Evolutionary conservation across 2,797 vertebrate species (phyloP).

Genomic region (Remorina albescens): DNA sequence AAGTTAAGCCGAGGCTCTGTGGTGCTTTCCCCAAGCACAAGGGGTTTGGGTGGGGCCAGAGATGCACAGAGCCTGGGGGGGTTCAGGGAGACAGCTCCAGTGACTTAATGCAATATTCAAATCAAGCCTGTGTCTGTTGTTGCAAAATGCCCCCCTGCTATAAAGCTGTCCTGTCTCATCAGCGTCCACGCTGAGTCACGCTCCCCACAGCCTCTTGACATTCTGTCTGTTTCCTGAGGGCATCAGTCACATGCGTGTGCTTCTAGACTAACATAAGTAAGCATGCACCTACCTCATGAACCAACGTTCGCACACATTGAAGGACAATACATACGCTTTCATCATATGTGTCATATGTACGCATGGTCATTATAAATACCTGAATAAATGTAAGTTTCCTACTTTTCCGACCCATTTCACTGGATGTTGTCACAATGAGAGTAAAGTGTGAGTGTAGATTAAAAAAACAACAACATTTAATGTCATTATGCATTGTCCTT

Average conservation of each 20-base stretch:
- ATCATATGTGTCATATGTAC: too few species aligned
- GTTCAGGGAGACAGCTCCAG: conserved; percentile 20
- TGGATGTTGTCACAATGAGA: neutral
- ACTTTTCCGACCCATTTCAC: conserved; percentile 9
- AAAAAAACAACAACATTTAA: too few species aligned
- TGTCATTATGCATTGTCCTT: too few species aligned
- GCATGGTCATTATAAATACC: neutral
- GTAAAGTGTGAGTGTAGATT: too few species aligned
- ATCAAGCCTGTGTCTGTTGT: conserved; percentile 60
- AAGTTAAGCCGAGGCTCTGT: conserved; percentile 23
- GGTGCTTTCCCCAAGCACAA: conserved; percentile 20
- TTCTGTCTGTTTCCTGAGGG: conserved; percentile 54
- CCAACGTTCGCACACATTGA: conserved; percentile 1
- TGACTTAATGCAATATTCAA: conserved; percentile 79
- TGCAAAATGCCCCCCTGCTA: conserved; percentile 55
- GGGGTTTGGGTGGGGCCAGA: conserved; percentile 16
- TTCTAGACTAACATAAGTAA: conserved; percentile 18
- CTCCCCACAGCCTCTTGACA: conserved; percentile 63
- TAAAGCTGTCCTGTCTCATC: conserved; percentile 75
- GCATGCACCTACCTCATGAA: neutral
- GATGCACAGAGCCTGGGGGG: conserved; percentile 45
- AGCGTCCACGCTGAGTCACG: conserved; percentile 74
- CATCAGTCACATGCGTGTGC: conserved; percentile 28
- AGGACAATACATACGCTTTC: neutral
- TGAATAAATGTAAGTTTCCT: neutral